Conservation (phyloP, 2,797 vertebrate species). For the Gouania willdenowi region DNA sequence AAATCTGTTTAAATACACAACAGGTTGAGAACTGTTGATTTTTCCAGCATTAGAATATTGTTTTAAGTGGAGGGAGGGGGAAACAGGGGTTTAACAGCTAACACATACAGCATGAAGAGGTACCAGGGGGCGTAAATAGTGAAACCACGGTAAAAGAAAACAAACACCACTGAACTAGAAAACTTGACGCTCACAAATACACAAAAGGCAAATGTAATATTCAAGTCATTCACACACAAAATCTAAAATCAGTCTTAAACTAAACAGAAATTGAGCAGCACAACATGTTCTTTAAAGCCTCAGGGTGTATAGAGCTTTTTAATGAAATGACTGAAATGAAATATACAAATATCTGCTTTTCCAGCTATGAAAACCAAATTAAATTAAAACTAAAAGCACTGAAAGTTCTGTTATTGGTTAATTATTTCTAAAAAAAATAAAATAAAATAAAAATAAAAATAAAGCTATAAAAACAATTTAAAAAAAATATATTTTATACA, state of each 20-base stretch:
- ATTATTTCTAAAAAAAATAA: too few species aligned
- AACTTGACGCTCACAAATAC: not conserved
- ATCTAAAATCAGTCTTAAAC: slow-evolving; percentile 28
- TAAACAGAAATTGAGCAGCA: too few species aligned
- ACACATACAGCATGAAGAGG: slow-evolving; percentile 16
- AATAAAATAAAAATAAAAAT: too few species aligned
- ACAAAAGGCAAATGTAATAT: slow-evolving; percentile 20
- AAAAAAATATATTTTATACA: too few species aligned
- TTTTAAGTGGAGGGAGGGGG: not conserved
- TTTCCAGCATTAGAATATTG: too few species aligned
- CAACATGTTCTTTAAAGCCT: not conserved
- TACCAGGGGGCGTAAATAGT: slow-evolving; percentile 2
- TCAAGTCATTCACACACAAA: slow-evolving; percentile 38
- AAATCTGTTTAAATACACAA: slow-evolving; percentile 3
- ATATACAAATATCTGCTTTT: too few species aligned
- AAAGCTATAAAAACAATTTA: too few species aligned
- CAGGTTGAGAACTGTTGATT: too few species aligned
- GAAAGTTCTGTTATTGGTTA: too few species aligned
- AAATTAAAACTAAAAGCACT: too few species aligned
- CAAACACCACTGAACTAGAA: not conserved
- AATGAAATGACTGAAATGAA: too few species aligned
- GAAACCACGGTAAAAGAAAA: slow-evolving; percentile 12
- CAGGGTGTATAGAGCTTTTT: slow-evolving; percentile 24
- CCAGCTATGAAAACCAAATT: too few species aligned
- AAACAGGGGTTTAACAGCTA: slow-evolving; percentile 2